Conservation (phyloP, 2,888 invertebrate genomes). For the Coleophora deauratella region DNA sequence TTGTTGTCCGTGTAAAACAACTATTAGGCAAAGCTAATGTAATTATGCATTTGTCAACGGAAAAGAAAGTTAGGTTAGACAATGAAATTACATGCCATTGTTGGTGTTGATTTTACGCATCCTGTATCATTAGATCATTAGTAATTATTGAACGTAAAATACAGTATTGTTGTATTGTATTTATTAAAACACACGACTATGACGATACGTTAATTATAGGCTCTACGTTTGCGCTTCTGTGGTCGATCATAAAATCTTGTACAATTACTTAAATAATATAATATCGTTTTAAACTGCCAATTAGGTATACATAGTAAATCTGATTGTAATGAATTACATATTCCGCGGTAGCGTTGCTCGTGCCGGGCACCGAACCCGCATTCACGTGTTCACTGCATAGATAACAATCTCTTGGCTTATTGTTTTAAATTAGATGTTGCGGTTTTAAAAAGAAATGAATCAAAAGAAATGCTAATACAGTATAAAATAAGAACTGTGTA, state of each 20-base stretch:
- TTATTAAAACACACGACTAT: no score
- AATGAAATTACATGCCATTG: constrained; percentile 22
- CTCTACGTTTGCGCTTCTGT: no score
- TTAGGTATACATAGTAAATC: no score
- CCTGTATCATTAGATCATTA: constrained; percentile 7
- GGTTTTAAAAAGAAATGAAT: constrained; percentile 3
- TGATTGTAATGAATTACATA: constrained; percentile 33
- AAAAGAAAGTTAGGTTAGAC: constrained; percentile 14
- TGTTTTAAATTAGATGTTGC: constrained; percentile 9
- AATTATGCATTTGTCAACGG: constrained; percentile 1
- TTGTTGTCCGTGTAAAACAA: no score
- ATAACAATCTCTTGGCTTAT: constrained; percentile 8
- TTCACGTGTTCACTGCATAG: constrained; percentile 26
- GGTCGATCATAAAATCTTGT: no score
- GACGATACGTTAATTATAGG: no score
- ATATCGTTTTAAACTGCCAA: no score
- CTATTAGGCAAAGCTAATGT: no score
- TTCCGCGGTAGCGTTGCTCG: constrained; percentile 45
- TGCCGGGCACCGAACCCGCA: constrained; percentile 56
- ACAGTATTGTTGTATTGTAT: constrained; percentile 2
- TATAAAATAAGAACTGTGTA: no score
- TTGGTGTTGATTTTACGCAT: constrained; percentile 8
- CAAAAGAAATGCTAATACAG: no score
- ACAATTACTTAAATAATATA: background rate
- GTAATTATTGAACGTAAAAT: background rate